phyloP scores from a whole-genome alignment of 2,797 vertebrate genomes.

The Lepus townsendii region DNA sequence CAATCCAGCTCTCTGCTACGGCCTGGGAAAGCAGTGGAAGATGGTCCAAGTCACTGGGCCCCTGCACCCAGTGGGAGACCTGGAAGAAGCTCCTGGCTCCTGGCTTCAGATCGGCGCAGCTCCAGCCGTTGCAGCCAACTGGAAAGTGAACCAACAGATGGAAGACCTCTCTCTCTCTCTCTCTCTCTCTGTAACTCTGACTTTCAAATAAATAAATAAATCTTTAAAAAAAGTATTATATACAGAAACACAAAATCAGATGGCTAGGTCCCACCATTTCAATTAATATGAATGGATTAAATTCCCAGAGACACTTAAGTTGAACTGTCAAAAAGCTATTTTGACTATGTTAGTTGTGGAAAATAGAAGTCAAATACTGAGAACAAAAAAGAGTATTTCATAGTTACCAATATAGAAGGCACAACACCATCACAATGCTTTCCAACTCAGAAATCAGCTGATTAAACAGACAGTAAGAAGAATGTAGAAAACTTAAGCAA shows the following conservation, averaged over 20 bases:
- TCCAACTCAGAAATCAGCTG: slow-evolving; percentile 37
- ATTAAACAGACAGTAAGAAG: not conserved
- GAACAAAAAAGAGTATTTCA: not conserved
- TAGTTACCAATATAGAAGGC: slow-evolving; percentile 18
- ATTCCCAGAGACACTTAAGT: not conserved
- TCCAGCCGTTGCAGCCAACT: too few relatives aligned
- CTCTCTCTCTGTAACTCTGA: too few relatives aligned
- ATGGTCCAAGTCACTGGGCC: too few relatives aligned
- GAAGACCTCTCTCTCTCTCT: too few relatives aligned
- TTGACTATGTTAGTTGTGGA: not conserved
- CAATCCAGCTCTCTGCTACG: too few relatives aligned
- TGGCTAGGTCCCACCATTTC: not conserved
- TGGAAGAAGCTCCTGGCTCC: too few relatives aligned
- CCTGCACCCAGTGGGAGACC: too few relatives aligned
- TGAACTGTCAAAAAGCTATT: slow-evolving; percentile 1
- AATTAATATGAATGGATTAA: slow-evolving; percentile 17
- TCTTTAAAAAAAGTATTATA: not conserved
- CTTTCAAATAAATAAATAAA: too few relatives aligned
- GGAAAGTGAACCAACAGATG: too few relatives aligned
- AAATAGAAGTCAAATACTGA: not conserved
- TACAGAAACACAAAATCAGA: not conserved
- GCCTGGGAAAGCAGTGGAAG: too few relatives aligned
- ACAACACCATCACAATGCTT: not conserved
- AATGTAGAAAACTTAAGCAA: slow-evolving; percentile 20
- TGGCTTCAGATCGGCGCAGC: too few relatives aligned